Conservation (phyloP, 1,140 invertebrate species). For the Lasioglossum albipes region DNA sequence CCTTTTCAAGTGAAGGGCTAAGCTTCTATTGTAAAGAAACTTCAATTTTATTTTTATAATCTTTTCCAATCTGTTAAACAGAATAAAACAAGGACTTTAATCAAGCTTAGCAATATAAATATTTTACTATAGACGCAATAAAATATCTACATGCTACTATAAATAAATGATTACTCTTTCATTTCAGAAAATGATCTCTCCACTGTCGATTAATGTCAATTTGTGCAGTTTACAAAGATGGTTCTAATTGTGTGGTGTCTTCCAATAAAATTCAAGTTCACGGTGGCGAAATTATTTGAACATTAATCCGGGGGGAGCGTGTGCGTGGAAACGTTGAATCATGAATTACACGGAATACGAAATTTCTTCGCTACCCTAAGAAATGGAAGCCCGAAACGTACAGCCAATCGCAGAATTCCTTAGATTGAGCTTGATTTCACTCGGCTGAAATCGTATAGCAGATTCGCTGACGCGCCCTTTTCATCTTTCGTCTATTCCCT, state of each 20-base stretch:
- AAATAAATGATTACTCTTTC: too few relatives aligned
- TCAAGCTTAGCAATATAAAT: too few relatives aligned
- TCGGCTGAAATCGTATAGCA: constrained; percentile 6
- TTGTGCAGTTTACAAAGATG: too few relatives aligned
- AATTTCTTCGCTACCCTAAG: not conserved
- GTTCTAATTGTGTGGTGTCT: not conserved
- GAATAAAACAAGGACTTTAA: too few relatives aligned
- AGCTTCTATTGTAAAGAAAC: too few relatives aligned
- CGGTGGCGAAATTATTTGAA: not conserved
- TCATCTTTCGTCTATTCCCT: not conserved
- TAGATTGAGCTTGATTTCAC: not conserved
- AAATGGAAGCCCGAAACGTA: constrained; percentile 8
- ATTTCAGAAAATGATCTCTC: too few relatives aligned
- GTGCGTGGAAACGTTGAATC: too few relatives aligned
- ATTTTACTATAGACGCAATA: too few relatives aligned
- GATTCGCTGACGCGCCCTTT: constrained; percentile 8
- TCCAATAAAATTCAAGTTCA: not conserved
- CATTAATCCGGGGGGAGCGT: not conserved
- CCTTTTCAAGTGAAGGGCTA: too few relatives aligned
- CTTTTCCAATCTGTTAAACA: not conserved
- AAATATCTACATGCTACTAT: too few relatives aligned
- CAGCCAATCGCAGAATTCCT: not conserved
- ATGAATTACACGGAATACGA: not conserved
- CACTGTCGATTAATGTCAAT: too few relatives aligned
- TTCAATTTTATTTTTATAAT: not conserved